These are phyloP conservation scores for Macrobrachium rosenbergii DNA, from an alignment of 1,140 invertebrate species.

Conservation along the genomic window DNA sequence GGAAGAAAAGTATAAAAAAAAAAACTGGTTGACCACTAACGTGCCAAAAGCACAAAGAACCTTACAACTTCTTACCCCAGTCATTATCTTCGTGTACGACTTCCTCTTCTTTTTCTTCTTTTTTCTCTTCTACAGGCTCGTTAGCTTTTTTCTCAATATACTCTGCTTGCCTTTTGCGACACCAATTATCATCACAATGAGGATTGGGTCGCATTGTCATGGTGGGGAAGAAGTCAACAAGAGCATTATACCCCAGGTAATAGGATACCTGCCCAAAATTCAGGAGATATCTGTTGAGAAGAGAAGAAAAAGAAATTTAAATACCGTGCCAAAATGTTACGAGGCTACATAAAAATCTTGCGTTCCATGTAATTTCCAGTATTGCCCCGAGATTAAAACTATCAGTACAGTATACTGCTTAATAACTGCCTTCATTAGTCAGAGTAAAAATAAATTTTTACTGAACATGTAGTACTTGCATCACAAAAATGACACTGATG, in stretches of 20 bases:
- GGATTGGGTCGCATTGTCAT: conserved; percentile 95
- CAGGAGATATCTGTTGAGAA: conserved; percentile 80
- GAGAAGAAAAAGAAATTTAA: neutral
- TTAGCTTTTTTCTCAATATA: conserved; percentile 70
- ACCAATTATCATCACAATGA: conserved; percentile 89
- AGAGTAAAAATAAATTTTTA: no score
- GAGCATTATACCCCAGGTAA: conserved; percentile 97
- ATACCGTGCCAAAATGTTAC: neutral
- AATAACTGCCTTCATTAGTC: no score
- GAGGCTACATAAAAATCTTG: no score
- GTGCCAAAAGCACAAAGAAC: neutral
- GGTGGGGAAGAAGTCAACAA: conserved; percentile 96
- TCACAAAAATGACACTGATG: no score
- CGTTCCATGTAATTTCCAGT: no score
- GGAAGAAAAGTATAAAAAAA: no score
- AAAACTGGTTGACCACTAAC: neutral
- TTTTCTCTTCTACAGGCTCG: conserved; percentile 68
- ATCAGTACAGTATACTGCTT: no score
- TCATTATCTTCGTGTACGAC: conserved; percentile 90
- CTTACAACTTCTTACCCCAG: conserved; percentile 80
- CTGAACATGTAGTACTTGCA: no score
- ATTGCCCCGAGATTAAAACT: no score
- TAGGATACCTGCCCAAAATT: conserved; percentile 90
- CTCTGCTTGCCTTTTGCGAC: conserved; percentile 82
- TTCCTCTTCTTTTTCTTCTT: conserved; percentile 72